phyloP scores from a whole-genome alignment of 2,113 vertebrate genomes.

The Lota lota region DNA sequence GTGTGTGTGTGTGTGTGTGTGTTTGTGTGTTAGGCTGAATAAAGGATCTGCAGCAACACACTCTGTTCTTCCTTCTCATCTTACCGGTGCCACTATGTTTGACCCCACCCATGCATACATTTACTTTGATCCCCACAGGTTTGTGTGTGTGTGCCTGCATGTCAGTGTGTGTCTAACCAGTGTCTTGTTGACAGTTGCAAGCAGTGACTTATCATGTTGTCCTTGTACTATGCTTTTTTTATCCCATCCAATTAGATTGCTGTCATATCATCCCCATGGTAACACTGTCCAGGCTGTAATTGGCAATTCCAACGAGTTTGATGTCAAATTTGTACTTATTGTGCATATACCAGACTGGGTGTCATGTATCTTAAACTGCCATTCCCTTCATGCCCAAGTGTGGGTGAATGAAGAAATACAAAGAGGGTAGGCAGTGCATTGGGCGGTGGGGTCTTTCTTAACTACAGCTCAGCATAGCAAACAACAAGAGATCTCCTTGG shows the following conservation, averaged over 20 bases:
- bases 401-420: too few relatives aligned
- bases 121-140: constrained; percentile 43
- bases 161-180: constrained; percentile 8
- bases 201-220: constrained; percentile 42
- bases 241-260: constrained; percentile 59
- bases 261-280: constrained; percentile 59
- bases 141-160: constrained; percentile 22
- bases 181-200: constrained; percentile 26
- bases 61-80: constrained; percentile 53
- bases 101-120: constrained; percentile 47
- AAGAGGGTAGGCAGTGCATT: too few relatives aligned
- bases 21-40: constrained; percentile 33
- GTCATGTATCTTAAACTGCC: constrained; percentile 23
- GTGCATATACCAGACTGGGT: constrained; percentile 16
- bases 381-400: too few relatives aligned
- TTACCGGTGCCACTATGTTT: constrained; percentile 49
- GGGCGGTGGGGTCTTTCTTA: too few relatives aligned
- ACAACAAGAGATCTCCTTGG: too few relatives aligned
- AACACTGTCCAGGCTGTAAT: constrained; percentile 60
- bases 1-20: constrained; percentile 22
- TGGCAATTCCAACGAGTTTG: constrained; percentile 64
- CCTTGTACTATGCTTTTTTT: constrained; percentile 58
- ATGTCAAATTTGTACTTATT: constrained; percentile 34
- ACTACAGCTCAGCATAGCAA: too few relatives aligned
- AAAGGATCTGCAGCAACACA: constrained; percentile 51